These are phyloP conservation scores for Lucifuga dentata DNA, from an alignment of 2,113 vertebrate species.

Conservation along the genomic window DNA sequence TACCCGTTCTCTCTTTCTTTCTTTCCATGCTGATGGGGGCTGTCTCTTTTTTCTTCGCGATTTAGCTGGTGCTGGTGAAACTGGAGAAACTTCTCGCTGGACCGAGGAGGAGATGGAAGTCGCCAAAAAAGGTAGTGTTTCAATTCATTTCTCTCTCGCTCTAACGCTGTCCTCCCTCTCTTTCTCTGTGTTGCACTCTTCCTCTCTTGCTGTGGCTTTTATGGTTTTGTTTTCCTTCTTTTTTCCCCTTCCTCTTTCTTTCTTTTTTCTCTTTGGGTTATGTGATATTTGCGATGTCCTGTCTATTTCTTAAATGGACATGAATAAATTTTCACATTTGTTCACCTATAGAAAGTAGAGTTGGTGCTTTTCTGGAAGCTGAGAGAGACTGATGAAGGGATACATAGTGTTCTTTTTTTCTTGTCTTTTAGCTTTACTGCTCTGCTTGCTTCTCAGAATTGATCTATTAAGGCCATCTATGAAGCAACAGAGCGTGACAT, in stretches of 20 bases:
- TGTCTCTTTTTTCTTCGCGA: constrained; percentile 71
- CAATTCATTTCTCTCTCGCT: constrained; percentile 29
- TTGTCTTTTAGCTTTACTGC: constrained; percentile 11
- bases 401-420: not conserved
- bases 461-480: constrained; percentile 35
- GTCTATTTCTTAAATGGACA: constrained; percentile 28
- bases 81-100: constrained; percentile 98
- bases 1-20: constrained; percentile 19
- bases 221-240: not conserved
- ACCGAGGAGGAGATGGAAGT: constrained; percentile 99
- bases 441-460: constrained; percentile 30
- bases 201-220: not conserved
- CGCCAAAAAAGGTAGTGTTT: constrained; percentile 95
- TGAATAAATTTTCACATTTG: constrained; percentile 10
- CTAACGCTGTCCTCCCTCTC: not conserved
- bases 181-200: not conserved
- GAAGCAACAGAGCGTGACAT: constrained; percentile 36
- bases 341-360: constrained; percentile 14
- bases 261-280: constrained; percentile 13
- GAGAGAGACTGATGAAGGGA: constrained; percentile 15
- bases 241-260: not conserved
- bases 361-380: constrained; percentile 28
- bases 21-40: constrained; percentile 56
- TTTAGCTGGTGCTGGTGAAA: constrained; percentile 90
- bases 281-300: constrained; percentile 38